These are phyloP conservation scores for Plagodis dolabraria DNA, from an alignment of 2,888 invertebrate genomes.

Conservation along the genomic window DNA sequence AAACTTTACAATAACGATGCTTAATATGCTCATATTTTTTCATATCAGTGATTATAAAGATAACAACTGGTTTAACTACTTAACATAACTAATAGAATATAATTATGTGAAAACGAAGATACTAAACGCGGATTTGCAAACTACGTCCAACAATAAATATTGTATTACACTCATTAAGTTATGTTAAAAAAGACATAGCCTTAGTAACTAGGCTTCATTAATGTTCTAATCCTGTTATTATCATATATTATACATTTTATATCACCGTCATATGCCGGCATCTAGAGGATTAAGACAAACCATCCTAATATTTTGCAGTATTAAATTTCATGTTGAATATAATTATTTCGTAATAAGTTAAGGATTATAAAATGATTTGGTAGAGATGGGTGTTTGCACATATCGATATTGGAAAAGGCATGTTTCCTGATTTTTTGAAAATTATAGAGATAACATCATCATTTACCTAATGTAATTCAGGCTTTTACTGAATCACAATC, in stretches of 20 bases:
- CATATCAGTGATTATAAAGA: conserved; percentile 23
- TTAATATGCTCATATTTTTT: not conserved
- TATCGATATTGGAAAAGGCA: not conserved
- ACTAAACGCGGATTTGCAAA: conserved; percentile 22
- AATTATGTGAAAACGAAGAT: conserved; percentile 14
- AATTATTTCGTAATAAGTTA: conserved; percentile 19
- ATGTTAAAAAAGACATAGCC: too few relatives aligned
- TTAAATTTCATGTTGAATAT: conserved; percentile 5
- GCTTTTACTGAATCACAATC: too few relatives aligned
- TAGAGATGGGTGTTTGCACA: not conserved
- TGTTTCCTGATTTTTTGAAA: too few relatives aligned
- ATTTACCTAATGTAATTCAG: too few relatives aligned
- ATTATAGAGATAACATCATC: too few relatives aligned
- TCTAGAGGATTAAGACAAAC: conserved; percentile 21
- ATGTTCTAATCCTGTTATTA: conserved; percentile 12
- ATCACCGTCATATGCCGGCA: conserved; percentile 14
- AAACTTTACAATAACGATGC: too few relatives aligned
- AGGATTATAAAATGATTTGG: conserved; percentile 2
- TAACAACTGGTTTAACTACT: conserved; percentile 21
- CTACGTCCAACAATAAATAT: conserved; percentile 17
- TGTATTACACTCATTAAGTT: not conserved
- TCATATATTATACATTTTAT: conserved; percentile 17
- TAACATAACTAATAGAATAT: not conserved
- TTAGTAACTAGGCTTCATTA: not conserved
- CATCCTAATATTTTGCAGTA: not conserved